Base-by-base conservation (phyloP, 2,888 invertebrate species). In the Julus scanicus region DNA sequence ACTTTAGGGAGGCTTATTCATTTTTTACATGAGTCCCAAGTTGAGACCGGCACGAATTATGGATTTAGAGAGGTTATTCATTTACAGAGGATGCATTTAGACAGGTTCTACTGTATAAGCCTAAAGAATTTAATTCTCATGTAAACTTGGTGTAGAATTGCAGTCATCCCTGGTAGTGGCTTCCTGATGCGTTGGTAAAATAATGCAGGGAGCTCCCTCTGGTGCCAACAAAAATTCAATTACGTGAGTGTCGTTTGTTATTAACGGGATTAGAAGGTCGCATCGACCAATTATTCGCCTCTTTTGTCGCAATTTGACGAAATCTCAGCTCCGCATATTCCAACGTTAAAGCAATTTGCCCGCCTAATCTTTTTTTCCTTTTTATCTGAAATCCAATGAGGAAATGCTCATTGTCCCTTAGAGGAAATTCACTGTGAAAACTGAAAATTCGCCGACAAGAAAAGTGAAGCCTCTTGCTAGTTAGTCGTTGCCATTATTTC, bases 201-300 rank as follows among this genome's bases (percentile, higher is more conserved):
- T 29, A 37, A 29, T 8, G 20, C 9, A 37, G 9, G 2, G 37
- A 11, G 37, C 80, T 13, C 80, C 80, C 37, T 37, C 80, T 80
- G 80, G 80, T 37, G 80, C 15, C 29, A 3, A 80, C 9, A 29
- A 80, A 80, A 80, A 80, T 20, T 29, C 80, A 80, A 80, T 80
- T 80, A 80, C 80, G 37, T 2, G 80, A 13, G 80, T 20, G 80
- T 37, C 80, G 13, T 80, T 37, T 11, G 80, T 80, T 80, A 80
- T 37, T 29, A 80, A 80, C 13, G 80, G 37, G 29, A 29, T 80
- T 29, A 9, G 29, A 63, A 80, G 80, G 80, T 80, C 80, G 80
- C 80, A 80, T 80, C 80, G 80, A 15, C 80, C 80, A 80, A 80
- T 80, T 80, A 80, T 80, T 80, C 80, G 80, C 80, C 80, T 80